These are phyloP conservation scores for Anoplopoma fimbria DNA, from an alignment of 2,113 vertebrate species.

Conservation along the genomic window DNA sequence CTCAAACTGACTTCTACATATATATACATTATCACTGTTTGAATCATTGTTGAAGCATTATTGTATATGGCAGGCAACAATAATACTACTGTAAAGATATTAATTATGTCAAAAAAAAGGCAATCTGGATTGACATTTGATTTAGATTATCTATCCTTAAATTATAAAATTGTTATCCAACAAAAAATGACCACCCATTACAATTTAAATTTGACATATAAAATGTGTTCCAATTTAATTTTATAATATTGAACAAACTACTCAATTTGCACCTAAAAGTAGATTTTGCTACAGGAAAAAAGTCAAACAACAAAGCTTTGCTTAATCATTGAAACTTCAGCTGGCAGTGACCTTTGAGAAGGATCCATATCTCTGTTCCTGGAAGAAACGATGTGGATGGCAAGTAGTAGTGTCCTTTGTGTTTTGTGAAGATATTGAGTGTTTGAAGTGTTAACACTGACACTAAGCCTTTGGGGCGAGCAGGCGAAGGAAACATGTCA, in stretches of 20 bases:
- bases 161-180: conserved; percentile 37
- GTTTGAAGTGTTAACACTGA: conserved; percentile 88
- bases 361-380: conserved; percentile 85
- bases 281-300: conserved; percentile 73
- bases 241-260: conserved; percentile 55
- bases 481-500: conserved; percentile 82
- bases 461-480: conserved; percentile 84
- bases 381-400: conserved; percentile 83
- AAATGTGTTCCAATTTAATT: conserved; percentile 61
- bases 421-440: conserved; percentile 86
- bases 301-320: conserved; percentile 83
- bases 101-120: conserved; percentile 13
- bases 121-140: conserved; percentile 51
- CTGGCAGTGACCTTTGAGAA: conserved; percentile 84
- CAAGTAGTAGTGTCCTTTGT: conserved; percentile 85
- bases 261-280: conserved; percentile 78
- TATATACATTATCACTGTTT: conserved; percentile 44
- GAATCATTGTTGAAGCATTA: conserved; percentile 39
- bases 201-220: conserved; percentile 73
- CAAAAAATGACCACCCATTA: conserved; percentile 22
- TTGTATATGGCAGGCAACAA: conserved; percentile 20
- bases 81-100: conserved; percentile 15
- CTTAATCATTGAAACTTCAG: conserved; percentile 85
- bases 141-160: conserved; percentile 42
- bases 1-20: conserved; percentile 48